Evolutionary conservation across 2,797 vertebrate genomes (phyloP), one percentile per base, ranked within the genome.

Genomic region (Enteromius viviparus): DNA sequence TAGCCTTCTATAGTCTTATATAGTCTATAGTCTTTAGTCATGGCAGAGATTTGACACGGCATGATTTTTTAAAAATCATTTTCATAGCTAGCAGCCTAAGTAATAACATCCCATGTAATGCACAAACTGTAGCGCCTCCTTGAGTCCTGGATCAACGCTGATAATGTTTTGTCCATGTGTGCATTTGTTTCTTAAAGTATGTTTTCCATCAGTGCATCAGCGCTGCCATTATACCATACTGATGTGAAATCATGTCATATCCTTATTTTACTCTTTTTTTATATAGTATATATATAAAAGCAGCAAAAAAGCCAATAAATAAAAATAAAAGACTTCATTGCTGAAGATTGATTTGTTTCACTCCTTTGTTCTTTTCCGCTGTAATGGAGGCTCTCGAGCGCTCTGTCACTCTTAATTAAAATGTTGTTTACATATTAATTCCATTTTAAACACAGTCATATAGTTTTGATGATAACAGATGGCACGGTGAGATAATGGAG

Each of bases 401-500:
- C 95, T 98, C 97, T 97, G 97, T 98, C 97, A 95, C 94, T 96
- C 97, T 97, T 98, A 97, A 98, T 98, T 98, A 97, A 96, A 97
- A 97, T 96, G 96, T 98, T 98, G 97, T 97, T 97, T 97, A 97
- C 96, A 96, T 98, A 98, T 99, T 98, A 98, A 98, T 98, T 97
- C 96, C 96, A 96, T 97, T 97, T 97, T 95, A 95, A 96, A 95
- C 96, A 95, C 96, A 97, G 96, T 96, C 96, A 96, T 96, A 96
- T 97, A 96, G 96, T 97, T 96, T 96, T 97, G 96, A 97, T 96
- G 96, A 95, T 96, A 96, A 96, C 97, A 97, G 97, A 97, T 97
- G 96, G 96, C 94, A 92, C 94, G 93, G 94, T 93, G 95, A 96
- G 95, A 94, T 95, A 94, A 82, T 75, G 94, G 93, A 94, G 95